Evolutionary conservation across 2,113 vertebrate genomes (phyloP).

Genomic region (Burhinus bistriatus): DNA sequence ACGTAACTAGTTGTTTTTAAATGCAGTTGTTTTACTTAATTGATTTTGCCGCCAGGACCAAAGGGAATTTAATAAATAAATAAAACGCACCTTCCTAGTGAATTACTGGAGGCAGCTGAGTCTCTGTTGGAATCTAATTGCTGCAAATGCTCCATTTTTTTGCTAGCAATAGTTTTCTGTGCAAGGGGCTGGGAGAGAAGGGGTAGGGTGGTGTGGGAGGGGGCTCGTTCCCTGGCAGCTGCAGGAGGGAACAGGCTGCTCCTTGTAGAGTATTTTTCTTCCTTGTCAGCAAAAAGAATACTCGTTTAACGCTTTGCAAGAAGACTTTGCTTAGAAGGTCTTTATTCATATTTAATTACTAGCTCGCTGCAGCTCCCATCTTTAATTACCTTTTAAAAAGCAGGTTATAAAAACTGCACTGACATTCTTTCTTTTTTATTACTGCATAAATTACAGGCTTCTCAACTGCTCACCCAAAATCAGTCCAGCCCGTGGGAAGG

Average conservation of each 20-base stretch:
- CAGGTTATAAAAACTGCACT: constrained; percentile 71
- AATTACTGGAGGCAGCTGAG: constrained; percentile 64
- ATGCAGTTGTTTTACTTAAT: constrained; percentile 77
- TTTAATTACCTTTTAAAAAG: constrained; percentile 80
- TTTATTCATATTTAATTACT: constrained; percentile 82
- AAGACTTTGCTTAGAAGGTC: constrained; percentile 74
- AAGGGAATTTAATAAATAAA: constrained; percentile 55
- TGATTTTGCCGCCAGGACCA: constrained; percentile 68
- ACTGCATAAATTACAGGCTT: constrained; percentile 49
- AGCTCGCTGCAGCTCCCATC: constrained; percentile 64
- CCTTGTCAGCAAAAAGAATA: constrained; percentile 71
- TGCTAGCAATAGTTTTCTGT: constrained; percentile 53
- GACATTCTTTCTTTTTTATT: constrained; percentile 62
- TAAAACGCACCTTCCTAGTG: constrained; percentile 34
- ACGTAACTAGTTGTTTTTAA: constrained; percentile 72
- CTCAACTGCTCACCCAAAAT: background rate
- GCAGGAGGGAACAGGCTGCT: constrained; percentile 62
- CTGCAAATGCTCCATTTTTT: constrained; percentile 49
- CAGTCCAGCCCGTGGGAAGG: background rate
- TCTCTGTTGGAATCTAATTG: constrained; percentile 71
- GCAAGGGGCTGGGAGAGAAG: background rate
- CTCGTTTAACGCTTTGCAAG: constrained; percentile 60
- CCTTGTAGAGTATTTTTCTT: constrained; percentile 62
- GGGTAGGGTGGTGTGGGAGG: constrained; percentile 29
- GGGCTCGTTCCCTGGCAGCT: constrained; percentile 57